phyloP scores from a whole-genome alignment of 1,140 invertebrate genomes.

The Rhyzopertha dominica region DNA sequence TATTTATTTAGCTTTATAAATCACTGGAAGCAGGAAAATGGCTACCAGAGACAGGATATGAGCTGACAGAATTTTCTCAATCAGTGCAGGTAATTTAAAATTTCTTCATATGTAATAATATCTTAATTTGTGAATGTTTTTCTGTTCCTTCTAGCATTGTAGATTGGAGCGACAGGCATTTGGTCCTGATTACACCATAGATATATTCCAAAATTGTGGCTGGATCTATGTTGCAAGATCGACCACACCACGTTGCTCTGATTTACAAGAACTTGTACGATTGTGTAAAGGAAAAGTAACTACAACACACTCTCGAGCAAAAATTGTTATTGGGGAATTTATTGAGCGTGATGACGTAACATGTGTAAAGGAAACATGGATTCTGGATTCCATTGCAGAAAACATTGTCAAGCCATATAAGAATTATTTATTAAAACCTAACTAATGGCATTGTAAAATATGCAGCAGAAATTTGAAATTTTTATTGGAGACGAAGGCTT shows the following conservation, averaged over 20 bases:
- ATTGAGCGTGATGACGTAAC: conserved; percentile 31
- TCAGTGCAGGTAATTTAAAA: conserved; percentile 46
- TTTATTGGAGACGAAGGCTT: too few species aligned
- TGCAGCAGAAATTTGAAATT: too few species aligned
- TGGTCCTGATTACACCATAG: conserved; percentile 45
- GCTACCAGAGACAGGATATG: conserved; percentile 51
- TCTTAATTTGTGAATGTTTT: conserved; percentile 2
- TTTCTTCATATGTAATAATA: conserved; percentile 13
- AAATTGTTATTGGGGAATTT: conserved; percentile 48
- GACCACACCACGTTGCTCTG: conserved; percentile 40
- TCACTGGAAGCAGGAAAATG: conserved; percentile 48
- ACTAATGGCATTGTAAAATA: too few species aligned
- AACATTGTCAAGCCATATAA: conserved; percentile 32
- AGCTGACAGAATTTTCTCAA: conserved; percentile 48
- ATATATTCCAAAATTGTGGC: conserved; percentile 48
- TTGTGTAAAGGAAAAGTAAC: conserved; percentile 47
- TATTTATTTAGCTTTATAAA: conserved; percentile 44
- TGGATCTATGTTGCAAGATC: conserved; percentile 46
- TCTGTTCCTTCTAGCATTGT: conserved; percentile 43
- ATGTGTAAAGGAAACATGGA: conserved; percentile 48
- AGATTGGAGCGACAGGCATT: conserved; percentile 50
- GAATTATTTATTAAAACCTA: too few species aligned
- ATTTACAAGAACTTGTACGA: conserved; percentile 48
- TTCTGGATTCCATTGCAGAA: conserved; percentile 45
- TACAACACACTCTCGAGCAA: conserved; percentile 41